Conservation (phyloP, 2,113 vertebrate species). For the Mastomys natalensis region DNA sequence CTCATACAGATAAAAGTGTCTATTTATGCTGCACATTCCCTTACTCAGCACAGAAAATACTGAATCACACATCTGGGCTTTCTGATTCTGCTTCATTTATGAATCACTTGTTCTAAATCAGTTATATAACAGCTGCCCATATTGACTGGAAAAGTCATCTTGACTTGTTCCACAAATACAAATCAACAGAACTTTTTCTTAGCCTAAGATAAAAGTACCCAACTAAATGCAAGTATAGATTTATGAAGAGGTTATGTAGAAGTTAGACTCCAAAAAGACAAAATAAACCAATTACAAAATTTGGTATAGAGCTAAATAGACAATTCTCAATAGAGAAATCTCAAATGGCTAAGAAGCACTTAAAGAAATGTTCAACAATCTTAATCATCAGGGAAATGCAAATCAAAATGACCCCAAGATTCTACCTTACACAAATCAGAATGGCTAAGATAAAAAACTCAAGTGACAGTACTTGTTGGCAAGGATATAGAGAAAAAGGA, state of each 20-base stretch:
- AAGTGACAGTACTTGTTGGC: too few relatives aligned
- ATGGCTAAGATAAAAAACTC: too few relatives aligned
- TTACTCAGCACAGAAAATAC: not conserved
- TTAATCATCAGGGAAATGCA: too few relatives aligned
- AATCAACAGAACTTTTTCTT: not conserved
- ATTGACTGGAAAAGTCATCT: not conserved
- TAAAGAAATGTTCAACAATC: too few relatives aligned
- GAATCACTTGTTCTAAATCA: not conserved
- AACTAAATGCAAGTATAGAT: not conserved
- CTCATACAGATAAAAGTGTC: not conserved
- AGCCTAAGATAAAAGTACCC: not conserved
- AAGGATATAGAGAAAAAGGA: too few relatives aligned
- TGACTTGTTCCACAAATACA: not conserved
- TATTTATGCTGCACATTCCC: not conserved
- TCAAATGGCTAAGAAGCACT: too few relatives aligned
- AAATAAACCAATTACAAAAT: too few relatives aligned
- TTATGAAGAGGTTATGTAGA: not conserved
- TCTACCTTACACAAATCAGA: too few relatives aligned
- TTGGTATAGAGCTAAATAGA: too few relatives aligned
- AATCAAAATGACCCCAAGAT: too few relatives aligned
- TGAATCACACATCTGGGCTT: not conserved
- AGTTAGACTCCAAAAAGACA: not conserved
- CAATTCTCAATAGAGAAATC: too few relatives aligned
- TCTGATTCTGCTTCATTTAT: not conserved
- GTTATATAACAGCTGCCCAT: not conserved